Evolutionary conservation across 2,888 invertebrate species (phyloP), one percentile per base, ranked within the genome.

Genomic region (Petrolisthes manimaculis): DNA sequence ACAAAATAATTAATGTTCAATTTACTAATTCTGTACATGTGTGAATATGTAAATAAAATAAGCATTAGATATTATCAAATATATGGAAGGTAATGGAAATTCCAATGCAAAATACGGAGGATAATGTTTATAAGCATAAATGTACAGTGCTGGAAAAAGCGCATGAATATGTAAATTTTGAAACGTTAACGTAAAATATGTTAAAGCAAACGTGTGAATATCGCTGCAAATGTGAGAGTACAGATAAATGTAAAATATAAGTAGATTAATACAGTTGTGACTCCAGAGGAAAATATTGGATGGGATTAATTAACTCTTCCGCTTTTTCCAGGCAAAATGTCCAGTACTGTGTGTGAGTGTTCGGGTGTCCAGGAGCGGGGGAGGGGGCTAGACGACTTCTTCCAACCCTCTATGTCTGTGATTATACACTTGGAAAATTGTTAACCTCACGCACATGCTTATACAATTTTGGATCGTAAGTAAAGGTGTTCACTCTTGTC

Each of bases 141-240:
- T 71, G 71, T 71, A 71, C 21, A 71, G 71, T 21, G 71, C 71
- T 14, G 71, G 71, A 61, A 14, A 71, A 71, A 71, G 71, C 71
- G 21, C 14, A 71, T 71, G 71, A 14, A 71, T 71, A 71, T 71
- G 71, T 21, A 71, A 71, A 71, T 71, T 18, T 71, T 18, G 18
- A 21, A 71, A 21, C 71, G 71, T 71, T 71, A 71, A 71, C 71
- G 71, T 71, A 71, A 71, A n/a, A 71, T 71, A 71, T 71, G 71
- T 71, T 71, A 71, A 71, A 71, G 71, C 21, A 8, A 71, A 71
- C 21, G 71, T 71, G 71, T 71, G 71, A 71, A 71, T 71, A 71
- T 71, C 71, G 71, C 21, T 71, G 71, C 21, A 71, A 71, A n/a
- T 71, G 71, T n/a, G 71, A 71, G 14, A n/a, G 71, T 71, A n/a